Base-by-base conservation (phyloP, 2,888 invertebrate genomes). In the Tetheella fluctuosa region DNA sequence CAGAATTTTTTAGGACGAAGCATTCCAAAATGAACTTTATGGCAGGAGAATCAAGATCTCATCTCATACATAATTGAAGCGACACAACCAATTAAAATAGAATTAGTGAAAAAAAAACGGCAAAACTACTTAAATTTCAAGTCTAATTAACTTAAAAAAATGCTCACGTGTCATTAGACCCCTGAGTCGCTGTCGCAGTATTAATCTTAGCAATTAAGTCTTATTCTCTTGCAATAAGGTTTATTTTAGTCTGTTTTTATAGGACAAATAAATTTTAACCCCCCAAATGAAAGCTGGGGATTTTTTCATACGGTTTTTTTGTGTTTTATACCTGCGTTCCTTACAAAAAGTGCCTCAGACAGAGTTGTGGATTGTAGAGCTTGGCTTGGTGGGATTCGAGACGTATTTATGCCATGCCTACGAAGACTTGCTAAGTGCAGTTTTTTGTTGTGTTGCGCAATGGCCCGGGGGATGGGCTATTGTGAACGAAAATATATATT, bases 131-230 rank as follows among this genome's bases (percentile, higher is more conserved):
- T 76, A 69, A 78, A 81, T 81, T 76, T 74, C 69, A 77, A 74
- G 81, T 83, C 79, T 86, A 88, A 90, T 90, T 88, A 88, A 86
- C 84, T 20, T 80, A 77, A 77, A 80, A 86, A 86, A 85, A 82
- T 76, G 80, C 79, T 83, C 86, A 81, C 83, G 86, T 87, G 86
- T 88, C 89, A 88, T 90, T 89, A 88, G 89, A 89, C 88, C 89
- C 89, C 86, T 84, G 85, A 84, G 79, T 79, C 64, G 79, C 62
- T 54, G 56, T 59, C 57, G 60, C 62, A 65, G 53, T 54, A 48
- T 53, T 20, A 59, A 64, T 58, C 52, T 5, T 48, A 48, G 48
- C 48, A 10, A 48, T 57, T 59, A 57, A 28, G 59, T 64, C 64
- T 67, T 70, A 65, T 12, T 1, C 6, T 0, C 10, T 10, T 0